phyloP scores from a whole-genome alignment of 2,113 vertebrate genomes.

The Cranoglanis bouderius region DNA sequence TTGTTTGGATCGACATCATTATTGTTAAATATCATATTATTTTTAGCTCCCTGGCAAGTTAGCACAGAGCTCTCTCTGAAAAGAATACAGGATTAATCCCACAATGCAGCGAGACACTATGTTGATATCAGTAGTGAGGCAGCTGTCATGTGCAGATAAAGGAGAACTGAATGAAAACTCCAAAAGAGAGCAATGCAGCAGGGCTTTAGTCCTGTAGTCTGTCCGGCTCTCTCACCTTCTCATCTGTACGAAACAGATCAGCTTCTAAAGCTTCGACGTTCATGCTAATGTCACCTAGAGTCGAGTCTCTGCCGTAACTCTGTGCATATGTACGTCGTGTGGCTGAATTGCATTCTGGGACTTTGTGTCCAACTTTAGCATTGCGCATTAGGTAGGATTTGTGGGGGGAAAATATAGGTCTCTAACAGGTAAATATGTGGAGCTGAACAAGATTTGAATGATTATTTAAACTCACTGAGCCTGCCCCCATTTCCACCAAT shows the following conservation, averaged over 20 bases:
- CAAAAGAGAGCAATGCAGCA: no score
- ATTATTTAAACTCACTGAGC: not conserved
- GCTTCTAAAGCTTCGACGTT: not conserved
- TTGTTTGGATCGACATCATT: no score
- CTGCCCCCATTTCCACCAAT: not conserved
- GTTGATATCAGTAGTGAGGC: not conserved
- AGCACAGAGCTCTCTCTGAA: not conserved
- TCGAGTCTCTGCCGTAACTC: not conserved
- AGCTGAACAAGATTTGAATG: not conserved
- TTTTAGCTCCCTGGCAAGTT: no score
- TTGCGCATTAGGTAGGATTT: not conserved
- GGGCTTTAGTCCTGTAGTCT: not conserved
- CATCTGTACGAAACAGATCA: no score
- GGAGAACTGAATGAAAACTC: no score
- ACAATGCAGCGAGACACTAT: no score
- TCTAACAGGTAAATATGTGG: not conserved
- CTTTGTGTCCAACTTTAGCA: not conserved
- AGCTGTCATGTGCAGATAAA: no score
- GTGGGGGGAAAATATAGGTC: not conserved
- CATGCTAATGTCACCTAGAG: not conserved
- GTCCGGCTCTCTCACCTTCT: no score
- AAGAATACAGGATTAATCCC: no score
- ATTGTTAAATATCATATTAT: no score
- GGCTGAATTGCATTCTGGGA: not conserved
- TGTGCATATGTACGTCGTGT: not conserved